These are phyloP conservation scores for Lepus oiostolus DNA, from an alignment of 2,797 vertebrate species.

Conservation along the genomic window DNA sequence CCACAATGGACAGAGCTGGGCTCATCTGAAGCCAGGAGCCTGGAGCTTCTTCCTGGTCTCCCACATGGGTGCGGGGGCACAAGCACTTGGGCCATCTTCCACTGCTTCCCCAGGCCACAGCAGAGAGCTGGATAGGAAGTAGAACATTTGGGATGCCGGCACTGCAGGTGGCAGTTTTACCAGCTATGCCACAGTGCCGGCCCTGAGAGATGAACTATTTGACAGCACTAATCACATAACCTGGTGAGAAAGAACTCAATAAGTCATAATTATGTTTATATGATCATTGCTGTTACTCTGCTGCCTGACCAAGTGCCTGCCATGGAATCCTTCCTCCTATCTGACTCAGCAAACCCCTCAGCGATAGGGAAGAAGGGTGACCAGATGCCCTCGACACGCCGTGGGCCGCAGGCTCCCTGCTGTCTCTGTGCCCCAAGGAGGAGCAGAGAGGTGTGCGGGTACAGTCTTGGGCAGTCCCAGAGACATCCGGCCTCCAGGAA, in stretches of 20 bases:
- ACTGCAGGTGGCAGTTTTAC: no score
- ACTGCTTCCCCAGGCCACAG: no score
- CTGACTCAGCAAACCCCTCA: no score
- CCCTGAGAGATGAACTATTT: no score
- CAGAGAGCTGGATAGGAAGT: no score
- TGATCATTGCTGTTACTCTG: not conserved
- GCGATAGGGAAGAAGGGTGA: not conserved
- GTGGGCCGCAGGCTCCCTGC: not conserved
- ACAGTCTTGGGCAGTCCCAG: not conserved
- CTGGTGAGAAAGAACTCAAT: not conserved
- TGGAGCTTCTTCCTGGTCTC: no score
- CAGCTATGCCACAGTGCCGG: no score
- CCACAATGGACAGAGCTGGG: no score
- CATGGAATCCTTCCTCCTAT: not conserved
- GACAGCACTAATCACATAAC: not conserved
- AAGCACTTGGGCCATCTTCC: no score
- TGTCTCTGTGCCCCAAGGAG: not conserved
- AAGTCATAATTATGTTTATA: not conserved
- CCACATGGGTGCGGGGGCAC: no score
- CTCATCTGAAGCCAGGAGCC: no score
- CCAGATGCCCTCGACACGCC: not conserved
- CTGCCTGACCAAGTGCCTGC: not conserved
- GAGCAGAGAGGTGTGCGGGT: not conserved
- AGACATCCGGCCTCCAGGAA: not conserved
- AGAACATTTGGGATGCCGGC: no score